These are phyloP conservation scores for Pinctada fucata DNA, from an alignment of 2,888 invertebrate genomes.

Conservation along the genomic window DNA sequence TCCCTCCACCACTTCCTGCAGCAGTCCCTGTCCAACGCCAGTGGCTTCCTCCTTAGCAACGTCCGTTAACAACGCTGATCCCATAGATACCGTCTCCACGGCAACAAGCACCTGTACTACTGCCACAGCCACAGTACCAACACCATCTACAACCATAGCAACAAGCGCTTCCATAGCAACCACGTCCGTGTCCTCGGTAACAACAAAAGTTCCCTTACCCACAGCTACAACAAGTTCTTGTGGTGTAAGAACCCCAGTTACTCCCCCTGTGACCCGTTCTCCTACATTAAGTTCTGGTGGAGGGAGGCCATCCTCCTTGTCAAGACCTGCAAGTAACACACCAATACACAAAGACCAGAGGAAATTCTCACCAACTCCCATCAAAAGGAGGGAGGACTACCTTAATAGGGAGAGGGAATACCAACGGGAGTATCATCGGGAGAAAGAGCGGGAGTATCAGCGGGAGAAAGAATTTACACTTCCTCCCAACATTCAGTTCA, in stretches of 20 bases:
- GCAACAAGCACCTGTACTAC: constrained; percentile 74
- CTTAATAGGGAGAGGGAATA: constrained; percentile 38
- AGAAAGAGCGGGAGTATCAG: constrained; percentile 27
- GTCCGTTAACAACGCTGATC: constrained; percentile 21
- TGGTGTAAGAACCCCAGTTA: constrained; percentile 3
- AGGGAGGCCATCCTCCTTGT: neutral
- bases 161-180: constrained; percentile 42
- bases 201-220: constrained; percentile 31
- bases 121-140: constrained; percentile 67
- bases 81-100: constrained; percentile 70
- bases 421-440: constrained; percentile 22
- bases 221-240: constrained; percentile 26
- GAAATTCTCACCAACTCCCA: constrained; percentile 33
- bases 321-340: constrained; percentile 23
- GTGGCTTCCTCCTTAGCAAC: constrained; percentile 40
- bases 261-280: constrained; percentile 37
- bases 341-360: constrained; percentile 26
- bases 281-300: constrained; percentile 3
- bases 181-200: constrained; percentile 37
- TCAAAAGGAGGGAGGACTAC: constrained; percentile 34
- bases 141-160: constrained; percentile 81
- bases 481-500: constrained; percentile 50
- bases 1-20: constrained; percentile 36
- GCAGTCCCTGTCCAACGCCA: constrained; percentile 35
- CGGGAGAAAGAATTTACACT: constrained; percentile 45